Evolutionary conservation across 2,113 vertebrate species (phyloP), one percentile per base, ranked within the genome.

Genomic region (Phylloscopus trochilus): DNA sequence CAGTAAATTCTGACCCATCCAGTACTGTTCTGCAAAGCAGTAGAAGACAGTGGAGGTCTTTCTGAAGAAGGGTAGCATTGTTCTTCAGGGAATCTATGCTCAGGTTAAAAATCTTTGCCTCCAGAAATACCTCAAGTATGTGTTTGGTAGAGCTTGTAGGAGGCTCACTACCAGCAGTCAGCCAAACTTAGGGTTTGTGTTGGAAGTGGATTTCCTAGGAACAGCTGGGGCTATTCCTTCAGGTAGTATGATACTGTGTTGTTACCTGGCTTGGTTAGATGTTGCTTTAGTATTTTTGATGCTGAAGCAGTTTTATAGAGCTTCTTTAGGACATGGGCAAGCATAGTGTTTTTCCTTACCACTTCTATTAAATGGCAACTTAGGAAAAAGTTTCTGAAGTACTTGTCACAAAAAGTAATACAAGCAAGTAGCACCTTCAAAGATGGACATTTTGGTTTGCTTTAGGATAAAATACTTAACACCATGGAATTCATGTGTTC

Each of bases 151-250:
- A 93, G 62, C 58, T 83, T 95, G 56, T 46, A 89, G 70, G 49
- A 89, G 66, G 55, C 58, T 79, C 0, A 0, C 37, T 82, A 66
- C 31, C 60, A 58, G 21, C 14, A 37, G 53, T 87, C 6, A 1
- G 21, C 43, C 70, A 44, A 49, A 72, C 26, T 69, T 20, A 18
- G 28, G 11, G 28, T 79, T 85, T 94, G 75, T 83, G n/a, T 83
- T 93, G 30, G 13, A 86, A 51, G 53, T 58, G n/a, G 9, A 85
- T 94, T 91, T 90, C 87, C n/a, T 96, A 79, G 82, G 82, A 91
- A 89, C 78, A 22, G 13, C 5, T 56, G 41, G 5, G n/a, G 28
- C 67, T 8, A 0, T 83, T 95, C 41, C 35, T 87, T 85, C 19
- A 66, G 41, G 7, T 11, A 22, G 31, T 58, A 15, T 0, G 6